Base-by-base conservation (phyloP, 2,888 invertebrate species). In the Erannis defoliaria region DNA sequence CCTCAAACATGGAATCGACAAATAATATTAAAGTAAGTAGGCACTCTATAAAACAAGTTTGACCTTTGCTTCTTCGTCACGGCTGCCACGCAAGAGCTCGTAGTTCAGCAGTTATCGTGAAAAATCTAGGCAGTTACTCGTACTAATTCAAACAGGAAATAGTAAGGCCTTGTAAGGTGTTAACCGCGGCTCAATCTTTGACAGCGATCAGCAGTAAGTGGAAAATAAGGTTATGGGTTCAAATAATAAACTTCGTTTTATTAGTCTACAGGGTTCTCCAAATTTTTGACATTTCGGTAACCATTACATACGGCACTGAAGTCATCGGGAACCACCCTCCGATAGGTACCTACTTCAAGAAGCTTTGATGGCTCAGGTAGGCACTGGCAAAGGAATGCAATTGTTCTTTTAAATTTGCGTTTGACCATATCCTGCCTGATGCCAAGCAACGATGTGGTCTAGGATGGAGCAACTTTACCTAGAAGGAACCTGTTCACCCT, bases 21-120 rank as follows among this genome's bases (percentile, higher is more conserved):
- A 26, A 26, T 26, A 6, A 8, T 0, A 26, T 26, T 6, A 26
- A 26, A 26, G 26, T 4, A 26, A 26, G 26, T 31, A 9, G 31
- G 9, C 9, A 10, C 9, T 31, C 10, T 31, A 10, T 31, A 10
- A 31, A 38, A 19, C 9, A 19, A 38, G 19, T 38, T 38, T 37
- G 37, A 37, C 37, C 37, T 37, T 40, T 38, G 8, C 8, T 35
- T 23, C 9, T 8, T 49, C 35, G 49, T 49, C 35, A 49, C 18
- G 31, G 31, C 31, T 31, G 1, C 31, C 46, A 46, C 49, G 49
- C 49, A 35, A 49, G 6, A 31, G 29, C 23, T 12, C 9, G 12
- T 14, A n/a, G 23, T 40, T 23, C 10, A 35, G 14, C 21, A 19
- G 37, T 46, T 48, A 59, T 64, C 70, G 66, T 66, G 66, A 69